Percentiles rank a stretch among this genome's conserved stretches.
Evolutionary conservation across 2,113 vertebrate species (phyloP).

Genomic region (Solea solea): DNA sequence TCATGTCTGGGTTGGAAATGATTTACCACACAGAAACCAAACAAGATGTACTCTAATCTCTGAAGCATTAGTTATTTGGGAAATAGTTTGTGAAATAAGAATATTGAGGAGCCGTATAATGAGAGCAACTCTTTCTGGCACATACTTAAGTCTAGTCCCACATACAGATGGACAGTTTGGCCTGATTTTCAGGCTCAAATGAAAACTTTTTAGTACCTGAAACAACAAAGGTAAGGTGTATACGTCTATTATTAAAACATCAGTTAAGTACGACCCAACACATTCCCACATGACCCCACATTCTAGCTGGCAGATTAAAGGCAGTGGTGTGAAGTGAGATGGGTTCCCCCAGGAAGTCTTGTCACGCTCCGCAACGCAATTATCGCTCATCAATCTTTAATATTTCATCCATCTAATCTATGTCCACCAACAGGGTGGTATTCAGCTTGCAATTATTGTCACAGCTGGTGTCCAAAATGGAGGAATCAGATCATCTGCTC

Average conservation of each 20-base stretch:
- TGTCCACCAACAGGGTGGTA: constrained; percentile 48
- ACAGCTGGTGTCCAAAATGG: constrained; percentile 61
- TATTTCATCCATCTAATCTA: constrained; percentile 52
- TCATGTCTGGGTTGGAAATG: not conserved
- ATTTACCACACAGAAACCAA: not conserved
- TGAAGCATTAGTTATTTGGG: constrained; percentile 40
- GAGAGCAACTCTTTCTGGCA: constrained; percentile 12
- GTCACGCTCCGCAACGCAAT: constrained; percentile 70
- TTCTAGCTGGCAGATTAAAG: constrained; percentile 3
- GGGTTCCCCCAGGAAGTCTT: constrained; percentile 55
- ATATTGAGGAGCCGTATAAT: constrained; percentile 15
- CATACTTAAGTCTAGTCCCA: not conserved
- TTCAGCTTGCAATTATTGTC: constrained; percentile 69
- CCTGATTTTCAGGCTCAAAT: not conserved
- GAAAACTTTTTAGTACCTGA: not conserved
- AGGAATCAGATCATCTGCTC: constrained; percentile 38
- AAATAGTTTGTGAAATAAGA: constrained; percentile 17
- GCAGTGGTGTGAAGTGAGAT: constrained; percentile 31
- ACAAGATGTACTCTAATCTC: constrained; percentile 24
- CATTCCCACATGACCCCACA: constrained; percentile 24
- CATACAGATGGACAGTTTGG: not conserved
- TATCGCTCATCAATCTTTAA: constrained; percentile 77
- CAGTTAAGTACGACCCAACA: not conserved
- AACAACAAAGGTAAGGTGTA: not conserved
- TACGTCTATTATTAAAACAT: not conserved